A percentile compares a stretch with the other conserved stretches of the same genome.
Evolutionary conservation across 2,113 vertebrate genomes (phyloP).

Genomic region (Symphodus melops): DNA sequence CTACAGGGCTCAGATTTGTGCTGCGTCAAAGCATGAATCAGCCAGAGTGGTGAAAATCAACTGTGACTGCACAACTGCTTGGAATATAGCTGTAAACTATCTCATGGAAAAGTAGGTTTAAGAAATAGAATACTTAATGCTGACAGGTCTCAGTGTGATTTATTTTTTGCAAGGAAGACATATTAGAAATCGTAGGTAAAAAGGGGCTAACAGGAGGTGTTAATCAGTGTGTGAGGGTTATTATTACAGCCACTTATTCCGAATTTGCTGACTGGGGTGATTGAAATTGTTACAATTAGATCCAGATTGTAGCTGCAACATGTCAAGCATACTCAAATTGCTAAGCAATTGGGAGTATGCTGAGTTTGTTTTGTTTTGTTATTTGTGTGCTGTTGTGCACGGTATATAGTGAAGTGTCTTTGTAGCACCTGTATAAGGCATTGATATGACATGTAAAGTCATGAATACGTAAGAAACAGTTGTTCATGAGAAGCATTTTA

Average conservation of each 20-base stretch:
- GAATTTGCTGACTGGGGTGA: neutral
- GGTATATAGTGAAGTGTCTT: neutral
- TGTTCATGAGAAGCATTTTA: neutral
- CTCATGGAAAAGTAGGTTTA: neutral
- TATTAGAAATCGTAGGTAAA: neutral
- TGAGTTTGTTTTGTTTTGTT: neutral
- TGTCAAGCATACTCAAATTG: neutral
- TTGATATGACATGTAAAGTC: no score
- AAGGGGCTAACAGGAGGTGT: slow-evolving; percentile 2
- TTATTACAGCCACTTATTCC: neutral
- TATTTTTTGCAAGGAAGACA: neutral
- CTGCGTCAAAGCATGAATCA: slow-evolving; percentile 28
- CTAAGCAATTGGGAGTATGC: neutral
- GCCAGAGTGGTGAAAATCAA: slow-evolving; percentile 18
- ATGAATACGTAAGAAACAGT: no score
- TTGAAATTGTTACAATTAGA: neutral
- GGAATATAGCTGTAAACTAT: slow-evolving; percentile 27
- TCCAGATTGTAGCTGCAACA: neutral
- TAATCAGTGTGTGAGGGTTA: neutral
- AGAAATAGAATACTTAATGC: slow-evolving; percentile 5
- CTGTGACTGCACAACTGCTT: neutral
- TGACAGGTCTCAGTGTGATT: neutral
- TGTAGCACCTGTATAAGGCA: no score
- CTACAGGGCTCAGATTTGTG: slow-evolving; percentile 35
- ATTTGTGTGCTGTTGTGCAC: neutral